Percentiles rank a stretch among this genome's conserved stretches.
Conservation (phyloP, 2,113 vertebrate genomes). For the Ranitomeya variabilis region DNA sequence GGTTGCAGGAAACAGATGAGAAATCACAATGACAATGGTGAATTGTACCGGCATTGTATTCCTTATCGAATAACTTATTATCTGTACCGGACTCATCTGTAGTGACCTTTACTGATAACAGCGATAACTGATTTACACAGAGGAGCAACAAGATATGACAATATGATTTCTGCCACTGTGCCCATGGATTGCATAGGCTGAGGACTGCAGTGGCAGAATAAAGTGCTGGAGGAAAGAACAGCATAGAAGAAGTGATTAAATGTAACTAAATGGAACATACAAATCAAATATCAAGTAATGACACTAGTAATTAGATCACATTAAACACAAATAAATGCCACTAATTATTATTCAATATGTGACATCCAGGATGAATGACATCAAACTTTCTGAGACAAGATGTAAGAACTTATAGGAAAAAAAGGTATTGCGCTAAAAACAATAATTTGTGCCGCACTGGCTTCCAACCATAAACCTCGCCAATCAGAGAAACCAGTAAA, state of each 20-base stretch:
- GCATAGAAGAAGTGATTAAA: background rate
- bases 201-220: background rate
- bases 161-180: conserved; percentile 1
- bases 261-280: background rate
- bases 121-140: background rate
- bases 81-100: background rate
- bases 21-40: background rate
- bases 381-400: too few relatives aligned
- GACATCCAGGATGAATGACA: too few relatives aligned
- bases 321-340: background rate
- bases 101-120: conserved; percentile 30
- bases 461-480: too few relatives aligned
- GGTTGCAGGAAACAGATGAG: background rate
- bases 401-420: too few relatives aligned
- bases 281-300: background rate
- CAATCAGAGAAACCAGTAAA: too few relatives aligned
- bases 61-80: background rate
- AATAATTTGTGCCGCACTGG: too few relatives aligned
- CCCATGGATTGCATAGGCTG: background rate
- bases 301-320: background rate
- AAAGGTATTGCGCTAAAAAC: too few relatives aligned
- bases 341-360: background rate
- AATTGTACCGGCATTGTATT: background rate
- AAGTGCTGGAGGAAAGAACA: background rate
- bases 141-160: background rate